phyloP scores from a whole-genome alignment of 2,888 invertebrate species.

The Calameuta pallipes region DNA sequence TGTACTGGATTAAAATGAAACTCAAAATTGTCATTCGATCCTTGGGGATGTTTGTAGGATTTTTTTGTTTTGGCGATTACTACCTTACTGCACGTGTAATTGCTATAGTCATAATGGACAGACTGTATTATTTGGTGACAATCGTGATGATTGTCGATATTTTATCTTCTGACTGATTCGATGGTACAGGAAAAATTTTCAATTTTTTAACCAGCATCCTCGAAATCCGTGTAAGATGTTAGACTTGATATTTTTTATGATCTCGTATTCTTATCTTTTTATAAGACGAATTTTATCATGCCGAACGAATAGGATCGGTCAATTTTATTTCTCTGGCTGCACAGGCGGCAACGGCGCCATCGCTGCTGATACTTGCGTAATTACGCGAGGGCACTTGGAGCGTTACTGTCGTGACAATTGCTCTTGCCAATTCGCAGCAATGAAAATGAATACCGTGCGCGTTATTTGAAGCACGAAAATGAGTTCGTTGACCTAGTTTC shows the following conservation, averaged over 20 bases:
- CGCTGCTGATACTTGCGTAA: neutral
- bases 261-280: neutral
- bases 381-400: neutral
- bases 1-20: neutral
- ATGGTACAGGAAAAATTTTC: neutral
- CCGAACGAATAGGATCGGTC: neutral
- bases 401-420: neutral
- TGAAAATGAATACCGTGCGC: neutral
- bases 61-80: neutral
- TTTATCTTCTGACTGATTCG: neutral
- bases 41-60: too few species aligned
- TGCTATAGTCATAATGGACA: neutral
- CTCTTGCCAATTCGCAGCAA: neutral
- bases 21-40: too few species aligned
- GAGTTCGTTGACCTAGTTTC: neutral
- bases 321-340: neutral
- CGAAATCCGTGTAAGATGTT: neutral
- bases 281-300: too few species aligned
- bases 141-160: neutral
- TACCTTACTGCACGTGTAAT: neutral
- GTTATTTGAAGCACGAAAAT: neutral
- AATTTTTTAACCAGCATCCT: neutral
- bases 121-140: neutral
- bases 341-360: neutral
- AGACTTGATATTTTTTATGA: neutral